Conservation (phyloP, 2,797 vertebrate species). For the Xenopus petersii region DNA sequence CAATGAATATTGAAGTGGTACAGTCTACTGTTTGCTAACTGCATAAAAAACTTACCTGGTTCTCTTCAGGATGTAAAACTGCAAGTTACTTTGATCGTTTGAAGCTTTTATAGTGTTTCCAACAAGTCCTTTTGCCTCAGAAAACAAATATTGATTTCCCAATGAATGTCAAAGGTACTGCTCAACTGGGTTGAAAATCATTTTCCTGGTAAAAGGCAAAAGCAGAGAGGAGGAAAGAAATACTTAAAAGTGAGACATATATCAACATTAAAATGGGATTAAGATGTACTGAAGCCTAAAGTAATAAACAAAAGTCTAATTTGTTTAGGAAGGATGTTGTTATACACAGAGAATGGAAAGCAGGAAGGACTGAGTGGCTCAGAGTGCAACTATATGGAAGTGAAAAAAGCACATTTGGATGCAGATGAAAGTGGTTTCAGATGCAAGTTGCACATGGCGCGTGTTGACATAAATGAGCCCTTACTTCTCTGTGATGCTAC, state of each 20-base stretch:
- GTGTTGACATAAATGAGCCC: no score
- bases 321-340: neutral
- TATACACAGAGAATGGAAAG: neutral
- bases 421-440: no score
- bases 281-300: slow-evolving; percentile 33
- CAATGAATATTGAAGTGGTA: slow-evolving; percentile 1
- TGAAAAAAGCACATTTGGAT: no score
- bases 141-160: slow-evolving; percentile 51
- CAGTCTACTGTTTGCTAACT: neutral
- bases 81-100: slow-evolving; percentile 35
- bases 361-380: no score
- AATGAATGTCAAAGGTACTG: slow-evolving; percentile 46
- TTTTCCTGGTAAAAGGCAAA: slow-evolving; percentile 39
- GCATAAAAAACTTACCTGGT: neutral
- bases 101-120: slow-evolving; percentile 39
- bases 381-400: no score
- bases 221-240: neutral
- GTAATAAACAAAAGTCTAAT: slow-evolving; percentile 32
- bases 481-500: no score
- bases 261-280: slow-evolving; percentile 25
- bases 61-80: slow-evolving; percentile 26
- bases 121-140: slow-evolving; percentile 44
- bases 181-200: slow-evolving; percentile 46
- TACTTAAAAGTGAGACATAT: slow-evolving; percentile 1
- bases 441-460: no score